Evolutionary conservation across 2,888 invertebrate species (phyloP), one percentile per base, ranked within the genome.

Genomic region (Leptinotarsa juncta): DNA sequence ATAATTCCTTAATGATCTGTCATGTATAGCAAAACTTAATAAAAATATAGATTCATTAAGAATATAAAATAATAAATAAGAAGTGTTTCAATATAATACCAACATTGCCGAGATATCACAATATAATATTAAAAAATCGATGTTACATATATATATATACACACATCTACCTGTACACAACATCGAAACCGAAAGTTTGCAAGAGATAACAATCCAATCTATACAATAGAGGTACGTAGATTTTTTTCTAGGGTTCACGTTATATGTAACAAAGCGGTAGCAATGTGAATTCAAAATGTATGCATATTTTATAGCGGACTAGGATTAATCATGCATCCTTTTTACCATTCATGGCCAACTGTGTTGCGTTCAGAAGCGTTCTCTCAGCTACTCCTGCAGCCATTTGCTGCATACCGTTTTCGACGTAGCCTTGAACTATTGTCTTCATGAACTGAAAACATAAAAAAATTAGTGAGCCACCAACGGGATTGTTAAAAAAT

Each of bases 331-430:
- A 83, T 83, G 83, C 82, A 77, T 81, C 78, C 72, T 83, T 81
- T 78, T 84, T 81, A 77, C 84, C 83, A 74, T 84, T 85, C 62
- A 80, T 75, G 14, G 81, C 79, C 71, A 81, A 76, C 69, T 81
- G 76, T 32, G 83, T 88, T 75, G 89, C 86, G 80, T 90, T 91
- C 69, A 90, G 90, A 72, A 93, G 89, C 12, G 93, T 92, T 73
- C 92, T 89, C 87, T 93, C 93, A 74, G 94, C 93, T 83, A 94
- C 95, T 87, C 92, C 94, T 69, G 91, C 92, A 81, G 95, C 94
- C 83, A 94, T 95, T 88, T 93, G 94, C 87, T 95, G 93, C 87
- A 96, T 93, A 84, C 95, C 93, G 87, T 93, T 94, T 89, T 95
- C 95, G 86, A 95, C 90, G 86, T 94, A 94, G 78, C 92, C 90